Evolutionary conservation across 2,797 vertebrate genomes (phyloP).

Genomic region (Protonibea diacanthus): DNA sequence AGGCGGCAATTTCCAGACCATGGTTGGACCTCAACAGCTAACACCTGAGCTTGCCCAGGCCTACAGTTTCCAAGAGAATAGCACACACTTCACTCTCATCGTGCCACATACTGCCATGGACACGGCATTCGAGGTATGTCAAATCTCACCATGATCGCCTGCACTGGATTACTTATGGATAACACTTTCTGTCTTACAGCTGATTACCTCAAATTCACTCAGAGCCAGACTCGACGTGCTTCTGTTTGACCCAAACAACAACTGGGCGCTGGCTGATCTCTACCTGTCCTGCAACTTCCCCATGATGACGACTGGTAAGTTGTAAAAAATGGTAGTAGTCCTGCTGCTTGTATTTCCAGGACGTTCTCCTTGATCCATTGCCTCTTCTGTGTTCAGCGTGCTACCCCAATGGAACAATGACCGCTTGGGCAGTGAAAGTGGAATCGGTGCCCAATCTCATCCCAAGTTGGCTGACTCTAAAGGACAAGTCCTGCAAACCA

Average conservation of each 20-base stretch:
- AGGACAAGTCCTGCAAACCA: constrained; percentile 84
- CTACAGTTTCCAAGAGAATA: constrained; percentile 68
- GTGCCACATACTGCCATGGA: constrained; percentile 72
- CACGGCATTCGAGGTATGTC: constrained; percentile 73
- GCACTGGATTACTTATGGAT: not conserved
- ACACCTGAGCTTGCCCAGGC: constrained; percentile 35
- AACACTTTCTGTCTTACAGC: constrained; percentile 44
- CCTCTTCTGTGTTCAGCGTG: constrained; percentile 78
- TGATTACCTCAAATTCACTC: constrained; percentile 61
- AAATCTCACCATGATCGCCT: not conserved
- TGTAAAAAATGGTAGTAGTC: rapidly evolving
- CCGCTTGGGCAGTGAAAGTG: constrained; percentile 83
- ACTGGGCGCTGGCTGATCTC: constrained; percentile 77
- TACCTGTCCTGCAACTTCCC: constrained; percentile 84
- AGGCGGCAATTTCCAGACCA: constrained; percentile 64
- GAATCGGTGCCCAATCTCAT: constrained; percentile 76
- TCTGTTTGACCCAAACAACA: constrained; percentile 66
- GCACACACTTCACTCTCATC: constrained; percentile 73
- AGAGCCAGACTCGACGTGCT: constrained; percentile 77
- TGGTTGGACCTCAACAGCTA: constrained; percentile 67
- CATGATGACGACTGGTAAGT: constrained; percentile 74
- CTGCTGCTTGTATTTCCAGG: rapidly evolving
- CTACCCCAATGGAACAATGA: constrained; percentile 86
- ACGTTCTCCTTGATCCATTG: rapidly evolving
- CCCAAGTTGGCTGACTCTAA: constrained; percentile 80